These are phyloP conservation scores for Drosophila rellima DNA, from an alignment of 2,888 invertebrate species.

Conservation along the genomic window DNA sequence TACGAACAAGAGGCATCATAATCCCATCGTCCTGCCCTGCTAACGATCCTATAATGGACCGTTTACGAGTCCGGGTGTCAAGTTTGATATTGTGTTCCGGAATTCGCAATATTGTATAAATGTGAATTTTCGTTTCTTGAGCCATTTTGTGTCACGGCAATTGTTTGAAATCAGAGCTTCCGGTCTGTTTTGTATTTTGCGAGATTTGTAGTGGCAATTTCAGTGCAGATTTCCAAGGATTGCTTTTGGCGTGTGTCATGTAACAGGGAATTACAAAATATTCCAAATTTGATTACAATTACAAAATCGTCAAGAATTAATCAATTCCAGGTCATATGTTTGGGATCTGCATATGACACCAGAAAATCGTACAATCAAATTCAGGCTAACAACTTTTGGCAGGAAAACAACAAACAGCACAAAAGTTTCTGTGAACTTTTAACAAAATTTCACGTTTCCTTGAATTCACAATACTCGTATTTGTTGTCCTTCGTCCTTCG, in stretches of 20 bases:
- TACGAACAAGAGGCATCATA: constrained; percentile 33
- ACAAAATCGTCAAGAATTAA: neutral
- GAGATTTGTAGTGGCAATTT: constrained; percentile 31
- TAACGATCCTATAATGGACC: constrained; percentile 58
- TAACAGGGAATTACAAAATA: constrained; percentile 47
- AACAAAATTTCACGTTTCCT: constrained; percentile 74
- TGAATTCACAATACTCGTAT: constrained; percentile 50
- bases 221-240: constrained; percentile 41
- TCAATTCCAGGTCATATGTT: neutral
- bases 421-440: constrained; percentile 71
- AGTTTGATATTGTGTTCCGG: constrained; percentile 59
- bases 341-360: constrained; percentile 68
- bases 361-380: constrained; percentile 35
- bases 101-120: constrained; percentile 79
- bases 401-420: constrained; percentile 33
- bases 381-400: constrained; percentile 44
- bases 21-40: constrained; percentile 36
- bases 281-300: constrained; percentile 20
- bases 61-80: constrained; percentile 63
- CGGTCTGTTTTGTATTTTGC: constrained; percentile 38
- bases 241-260: constrained; percentile 69
- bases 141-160: constrained; percentile 47
- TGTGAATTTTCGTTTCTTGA: constrained; percentile 35
- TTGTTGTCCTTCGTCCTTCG: constrained; percentile 2
- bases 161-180: constrained; percentile 77